Conservation (phyloP, 2,113 vertebrate genomes). For the Antigone vipio region DNA sequence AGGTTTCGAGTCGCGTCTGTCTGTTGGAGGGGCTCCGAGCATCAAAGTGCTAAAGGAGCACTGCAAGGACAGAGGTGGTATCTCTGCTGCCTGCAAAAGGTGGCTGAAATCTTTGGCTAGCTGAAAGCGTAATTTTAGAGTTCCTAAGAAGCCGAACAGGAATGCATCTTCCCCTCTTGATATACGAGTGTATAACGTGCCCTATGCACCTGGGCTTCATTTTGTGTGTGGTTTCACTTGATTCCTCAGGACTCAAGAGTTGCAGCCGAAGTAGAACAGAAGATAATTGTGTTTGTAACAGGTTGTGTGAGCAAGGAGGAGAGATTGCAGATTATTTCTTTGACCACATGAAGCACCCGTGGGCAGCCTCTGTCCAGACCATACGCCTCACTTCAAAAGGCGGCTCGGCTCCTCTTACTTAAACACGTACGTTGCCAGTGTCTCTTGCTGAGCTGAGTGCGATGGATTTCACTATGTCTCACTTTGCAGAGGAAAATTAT, state of each 20-base stretch:
- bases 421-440: fast-evolving
- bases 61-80: neutral
- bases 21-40: neutral
- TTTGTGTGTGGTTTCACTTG: neutral
- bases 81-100: neutral
- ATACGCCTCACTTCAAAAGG: neutral
- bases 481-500: neutral
- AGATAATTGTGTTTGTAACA: neutral
- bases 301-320: neutral
- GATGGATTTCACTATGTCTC: neutral
- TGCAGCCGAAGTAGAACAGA: neutral
- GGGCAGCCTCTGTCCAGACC: neutral
- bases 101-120: neutral
- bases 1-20: neutral
- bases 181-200: fast-evolving
- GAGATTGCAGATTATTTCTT: neutral
- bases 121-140: neutral
- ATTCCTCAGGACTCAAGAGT: neutral
- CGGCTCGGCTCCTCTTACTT: neutral
- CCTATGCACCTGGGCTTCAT: neutral
- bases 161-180: neutral
- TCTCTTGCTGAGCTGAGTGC: fast-evolving
- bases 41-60: neutral
- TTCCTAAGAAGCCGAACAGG: neutral
- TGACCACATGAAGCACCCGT: neutral